These are phyloP conservation scores for Alaudala cheleensis DNA, from an alignment of 2,113 vertebrate genomes.

Conservation along the genomic window DNA sequence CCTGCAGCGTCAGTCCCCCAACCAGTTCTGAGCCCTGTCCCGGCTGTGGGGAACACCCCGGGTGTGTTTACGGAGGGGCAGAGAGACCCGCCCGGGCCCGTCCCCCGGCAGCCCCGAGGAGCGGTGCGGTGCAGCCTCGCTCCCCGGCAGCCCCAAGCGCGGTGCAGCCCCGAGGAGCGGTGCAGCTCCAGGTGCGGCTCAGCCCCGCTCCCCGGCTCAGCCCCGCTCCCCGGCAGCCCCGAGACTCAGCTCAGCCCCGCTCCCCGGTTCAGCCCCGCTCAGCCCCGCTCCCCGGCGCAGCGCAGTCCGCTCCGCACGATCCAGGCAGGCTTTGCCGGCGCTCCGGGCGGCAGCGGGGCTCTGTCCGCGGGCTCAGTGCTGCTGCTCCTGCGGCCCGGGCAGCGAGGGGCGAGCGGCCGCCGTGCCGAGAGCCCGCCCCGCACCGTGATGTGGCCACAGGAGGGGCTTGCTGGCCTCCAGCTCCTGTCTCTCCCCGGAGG, in stretches of 20 bases:
- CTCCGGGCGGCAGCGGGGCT: constrained; percentile 18
- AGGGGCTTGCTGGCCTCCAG: background rate
- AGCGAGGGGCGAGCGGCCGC: background rate
- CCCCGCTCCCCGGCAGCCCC: too few relatives aligned
- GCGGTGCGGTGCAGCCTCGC: too few relatives aligned
- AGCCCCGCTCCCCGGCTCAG: too few relatives aligned
- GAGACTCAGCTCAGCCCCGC: too few relatives aligned
- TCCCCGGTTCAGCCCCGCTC: background rate
- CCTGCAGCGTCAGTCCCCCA: background rate
- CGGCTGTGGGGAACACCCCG: accelerated
- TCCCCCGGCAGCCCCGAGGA: too few relatives aligned
- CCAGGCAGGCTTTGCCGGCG: constrained; percentile 66
- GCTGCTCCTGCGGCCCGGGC: background rate
- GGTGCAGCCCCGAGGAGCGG: too few relatives aligned
- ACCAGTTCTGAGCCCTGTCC: accelerated
- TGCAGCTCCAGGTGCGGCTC: background rate
- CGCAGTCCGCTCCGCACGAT: constrained; percentile 38
- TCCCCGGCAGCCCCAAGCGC: too few relatives aligned
- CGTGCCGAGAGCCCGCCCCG: background rate
- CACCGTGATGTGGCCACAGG: constrained; percentile 3
- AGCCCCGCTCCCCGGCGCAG: background rate
- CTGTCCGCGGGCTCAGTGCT: constrained; percentile 38
- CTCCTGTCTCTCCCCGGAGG: background rate
- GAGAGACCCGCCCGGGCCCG: too few relatives aligned
- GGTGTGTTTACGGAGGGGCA: accelerated